Percentiles rank a stretch among this genome's conserved stretches.
Evolutionary conservation across 2,888 invertebrate genomes (phyloP).

Genomic region (Vanessa cardui): DNA sequence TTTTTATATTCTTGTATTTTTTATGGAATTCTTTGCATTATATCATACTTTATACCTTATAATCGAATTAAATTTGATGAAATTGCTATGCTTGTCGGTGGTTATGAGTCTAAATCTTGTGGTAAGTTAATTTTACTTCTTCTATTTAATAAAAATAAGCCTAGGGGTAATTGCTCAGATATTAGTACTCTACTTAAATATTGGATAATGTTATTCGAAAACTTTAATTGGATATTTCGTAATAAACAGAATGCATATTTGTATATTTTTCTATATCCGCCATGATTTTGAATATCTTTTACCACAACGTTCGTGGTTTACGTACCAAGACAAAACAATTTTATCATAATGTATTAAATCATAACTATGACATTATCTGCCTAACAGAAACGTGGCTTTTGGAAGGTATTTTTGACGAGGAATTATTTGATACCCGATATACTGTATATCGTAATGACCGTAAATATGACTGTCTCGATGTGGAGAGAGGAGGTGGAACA

Average conservation of each 20-base stretch:
- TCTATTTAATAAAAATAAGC: background rate
- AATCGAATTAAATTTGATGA: constrained; percentile 9
- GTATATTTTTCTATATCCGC: constrained; percentile 15
- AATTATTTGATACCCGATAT: constrained; percentile 31
- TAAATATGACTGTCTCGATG: background rate
- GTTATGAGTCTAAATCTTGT: too few relatives aligned
- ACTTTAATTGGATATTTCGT: constrained; percentile 13
- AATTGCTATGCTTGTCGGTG: constrained; percentile 1
- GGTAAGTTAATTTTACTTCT: too few relatives aligned
- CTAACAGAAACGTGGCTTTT: constrained; percentile 35
- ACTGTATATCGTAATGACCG: constrained; percentile 30
- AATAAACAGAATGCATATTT: constrained; percentile 14
- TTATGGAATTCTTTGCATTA: constrained; percentile 13
- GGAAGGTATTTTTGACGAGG: constrained; percentile 25
- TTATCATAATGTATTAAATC: constrained; percentile 22
- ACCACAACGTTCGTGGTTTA: constrained; percentile 32
- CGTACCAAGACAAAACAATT: constrained; percentile 31
- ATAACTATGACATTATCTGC: constrained; percentile 32
- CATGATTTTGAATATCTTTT: constrained; percentile 21
- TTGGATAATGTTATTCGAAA: constrained; percentile 13
- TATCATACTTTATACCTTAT: constrained; percentile 12
- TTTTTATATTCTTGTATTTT: constrained; percentile 11
- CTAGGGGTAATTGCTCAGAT: background rate
- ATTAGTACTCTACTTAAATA: constrained; percentile 7
- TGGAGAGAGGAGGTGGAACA: constrained; percentile 5